A percentile compares a stretch with the other conserved stretches of the same genome.
These are phyloP conservation scores for Numenius arquata DNA, from an alignment of 2,113 vertebrate species.

Conservation along the genomic window DNA sequence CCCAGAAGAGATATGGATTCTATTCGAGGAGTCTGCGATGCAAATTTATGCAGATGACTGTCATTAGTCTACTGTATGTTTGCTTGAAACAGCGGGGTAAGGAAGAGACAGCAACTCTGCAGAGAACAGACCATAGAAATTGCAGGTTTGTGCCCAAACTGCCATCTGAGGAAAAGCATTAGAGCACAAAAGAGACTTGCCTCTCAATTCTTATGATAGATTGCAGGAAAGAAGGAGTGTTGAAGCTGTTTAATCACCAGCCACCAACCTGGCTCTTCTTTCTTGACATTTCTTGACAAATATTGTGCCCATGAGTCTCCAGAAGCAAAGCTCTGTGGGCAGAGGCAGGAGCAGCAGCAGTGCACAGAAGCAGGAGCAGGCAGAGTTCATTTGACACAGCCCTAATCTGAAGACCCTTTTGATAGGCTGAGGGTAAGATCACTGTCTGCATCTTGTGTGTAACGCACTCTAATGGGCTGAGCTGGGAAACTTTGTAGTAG, in stretches of 20 bases:
- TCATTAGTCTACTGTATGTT: neutral
- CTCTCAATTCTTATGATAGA: neutral
- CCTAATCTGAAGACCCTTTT: neutral
- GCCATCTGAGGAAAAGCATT: neutral
- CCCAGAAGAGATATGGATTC: neutral
- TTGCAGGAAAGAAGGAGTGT: neutral
- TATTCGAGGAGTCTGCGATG: neutral
- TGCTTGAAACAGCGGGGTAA: neutral
- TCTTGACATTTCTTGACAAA: neutral
- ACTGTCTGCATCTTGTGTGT: neutral
- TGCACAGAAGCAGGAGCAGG: neutral
- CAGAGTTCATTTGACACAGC: neutral
- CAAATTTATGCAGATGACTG: constrained; percentile 18
- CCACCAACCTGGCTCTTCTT: neutral
- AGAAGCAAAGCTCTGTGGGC: neutral
- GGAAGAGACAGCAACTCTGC: neutral
- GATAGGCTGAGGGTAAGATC: too few species aligned
- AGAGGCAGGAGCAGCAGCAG: neutral
- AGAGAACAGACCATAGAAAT: neutral
- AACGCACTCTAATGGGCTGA: neutral
- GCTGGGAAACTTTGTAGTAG: rapidly evolving
- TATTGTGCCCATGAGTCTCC: rapidly evolving
- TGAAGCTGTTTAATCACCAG: neutral
- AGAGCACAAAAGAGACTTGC: neutral
- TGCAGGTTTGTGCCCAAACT: neutral